These are phyloP conservation scores for Pampusana beccarii DNA, from an alignment of 2,113 vertebrate genomes.

Conservation along the genomic window DNA sequence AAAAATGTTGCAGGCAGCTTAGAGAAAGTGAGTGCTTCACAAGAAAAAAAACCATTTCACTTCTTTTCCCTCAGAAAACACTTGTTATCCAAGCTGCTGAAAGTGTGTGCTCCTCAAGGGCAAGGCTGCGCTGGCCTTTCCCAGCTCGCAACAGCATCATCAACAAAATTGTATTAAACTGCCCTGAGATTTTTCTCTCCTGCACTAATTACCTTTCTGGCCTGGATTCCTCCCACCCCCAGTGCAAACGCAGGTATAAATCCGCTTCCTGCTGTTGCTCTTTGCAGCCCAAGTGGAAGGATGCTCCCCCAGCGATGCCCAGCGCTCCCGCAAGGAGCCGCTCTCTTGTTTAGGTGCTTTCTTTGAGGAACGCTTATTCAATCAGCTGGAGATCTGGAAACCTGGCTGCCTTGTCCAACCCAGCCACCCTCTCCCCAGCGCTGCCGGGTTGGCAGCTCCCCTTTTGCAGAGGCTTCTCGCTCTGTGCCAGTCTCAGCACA, in stretches of 20 bases:
- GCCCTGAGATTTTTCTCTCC: neutral
- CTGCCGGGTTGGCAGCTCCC: neutral
- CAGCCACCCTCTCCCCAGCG: no score
- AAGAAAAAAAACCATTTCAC: neutral
- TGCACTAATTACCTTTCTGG: neutral
- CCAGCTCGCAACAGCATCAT: neutral
- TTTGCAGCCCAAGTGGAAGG: neutral
- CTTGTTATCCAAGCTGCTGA: neutral
- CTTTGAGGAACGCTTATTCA: neutral
- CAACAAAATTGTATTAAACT: neutral
- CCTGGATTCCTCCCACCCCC: neutral
- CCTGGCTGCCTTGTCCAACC: neutral
- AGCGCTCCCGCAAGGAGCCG: neutral
- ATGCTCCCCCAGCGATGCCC: neutral
- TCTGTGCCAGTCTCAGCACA: neutral
- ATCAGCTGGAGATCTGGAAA: neutral
- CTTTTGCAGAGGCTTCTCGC: neutral
- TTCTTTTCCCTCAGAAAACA: neutral
- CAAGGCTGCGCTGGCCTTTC: neutral
- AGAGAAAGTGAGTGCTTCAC: neutral
- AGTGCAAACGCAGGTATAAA: neutral
- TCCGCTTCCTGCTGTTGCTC: neutral
- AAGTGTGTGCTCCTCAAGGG: accelerated
- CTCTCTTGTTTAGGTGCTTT: neutral
- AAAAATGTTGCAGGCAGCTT: neutral